These are phyloP conservation scores for Mastigias papua DNA, from an alignment of 30 jellyfish, hydroid and myxozoan species.

Conservation along the genomic window DNA sequence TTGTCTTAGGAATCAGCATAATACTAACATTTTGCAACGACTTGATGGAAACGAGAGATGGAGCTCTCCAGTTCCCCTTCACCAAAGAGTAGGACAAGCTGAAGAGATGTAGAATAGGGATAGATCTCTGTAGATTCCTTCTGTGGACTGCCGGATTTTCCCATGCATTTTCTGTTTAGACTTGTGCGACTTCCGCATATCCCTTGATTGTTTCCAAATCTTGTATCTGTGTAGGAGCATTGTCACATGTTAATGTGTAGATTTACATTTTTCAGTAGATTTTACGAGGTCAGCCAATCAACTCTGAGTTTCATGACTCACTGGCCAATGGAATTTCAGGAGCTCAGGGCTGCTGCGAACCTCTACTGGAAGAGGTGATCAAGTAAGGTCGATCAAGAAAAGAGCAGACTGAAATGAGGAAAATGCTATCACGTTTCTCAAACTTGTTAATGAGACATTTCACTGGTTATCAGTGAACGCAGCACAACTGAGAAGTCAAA, in stretches of 20 bases:
- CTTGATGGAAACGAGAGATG: too few relatives aligned
- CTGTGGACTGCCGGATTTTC: too few relatives aligned
- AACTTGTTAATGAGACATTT: constrained; percentile 8
- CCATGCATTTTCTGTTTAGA: too few relatives aligned
- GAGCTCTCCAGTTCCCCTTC: too few relatives aligned
- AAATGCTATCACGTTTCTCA: constrained; percentile 20
- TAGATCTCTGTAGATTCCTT: too few relatives aligned
- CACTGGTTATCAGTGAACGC: constrained; percentile 6
- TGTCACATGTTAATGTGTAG: constrained; percentile 63
- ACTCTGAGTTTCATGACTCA: background rate
- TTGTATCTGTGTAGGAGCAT: constrained; percentile 19
- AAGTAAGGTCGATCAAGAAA: constrained; percentile 61
- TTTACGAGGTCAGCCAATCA: constrained; percentile 50
- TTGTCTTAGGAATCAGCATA: too few relatives aligned
- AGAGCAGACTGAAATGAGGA: constrained; percentile 45
- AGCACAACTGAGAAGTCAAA: background rate
- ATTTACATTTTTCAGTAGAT: constrained; percentile 49
- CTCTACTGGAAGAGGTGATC: constrained; percentile 47
- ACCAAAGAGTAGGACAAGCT: too few relatives aligned
- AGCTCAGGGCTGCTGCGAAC: constrained; percentile 61
- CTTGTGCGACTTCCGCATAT: constrained; percentile 5
- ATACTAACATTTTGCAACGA: too few relatives aligned
- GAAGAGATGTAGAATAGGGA: too few relatives aligned
- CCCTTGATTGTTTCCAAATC: background rate
- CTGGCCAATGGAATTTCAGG: constrained; percentile 62